Percentiles rank a stretch among this genome's conserved stretches.
Evolutionary conservation across 2,888 invertebrate species (phyloP).

Genomic region (Atherix ibis): DNA sequence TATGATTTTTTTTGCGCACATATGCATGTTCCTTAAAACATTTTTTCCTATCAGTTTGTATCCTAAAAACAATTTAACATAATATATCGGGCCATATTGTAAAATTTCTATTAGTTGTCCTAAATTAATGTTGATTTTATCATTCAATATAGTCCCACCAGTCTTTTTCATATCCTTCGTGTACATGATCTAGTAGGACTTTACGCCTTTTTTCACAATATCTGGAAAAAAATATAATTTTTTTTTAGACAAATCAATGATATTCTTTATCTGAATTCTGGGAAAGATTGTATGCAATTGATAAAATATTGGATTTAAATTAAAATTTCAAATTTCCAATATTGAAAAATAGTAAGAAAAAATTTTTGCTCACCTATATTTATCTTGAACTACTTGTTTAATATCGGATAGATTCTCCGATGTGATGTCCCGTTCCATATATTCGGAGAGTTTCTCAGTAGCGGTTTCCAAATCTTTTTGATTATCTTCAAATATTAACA

Average conservation of each 20-base stretch:
- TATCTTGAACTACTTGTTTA: slow-evolving; percentile 97
- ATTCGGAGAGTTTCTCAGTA: slow-evolving; percentile 93
- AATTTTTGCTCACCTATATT: slow-evolving; percentile 57
- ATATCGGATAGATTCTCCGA: slow-evolving; percentile 93
- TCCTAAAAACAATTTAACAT: too few relatives aligned
- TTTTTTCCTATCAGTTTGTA: too few relatives aligned
- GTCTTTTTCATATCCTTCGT: slow-evolving; percentile 97
- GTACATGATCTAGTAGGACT: slow-evolving; percentile 90
- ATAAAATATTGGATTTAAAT: neutral
- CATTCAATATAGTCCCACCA: slow-evolving; percentile 93
- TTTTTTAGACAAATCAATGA: too few relatives aligned
- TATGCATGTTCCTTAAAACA: too few relatives aligned
- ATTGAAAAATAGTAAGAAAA: slow-evolving; percentile 39
- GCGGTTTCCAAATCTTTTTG: slow-evolving; percentile 96
- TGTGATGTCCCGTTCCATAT: slow-evolving; percentile 94
- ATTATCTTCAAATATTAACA: slow-evolving; percentile 97
- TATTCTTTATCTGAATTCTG: too few relatives aligned
- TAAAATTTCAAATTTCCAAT: slow-evolving; percentile 45
- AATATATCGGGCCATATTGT: too few relatives aligned
- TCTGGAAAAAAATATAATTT: slow-evolving; percentile 44
- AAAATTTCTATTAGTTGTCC: too few relatives aligned
- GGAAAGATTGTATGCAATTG: slow-evolving; percentile 3
- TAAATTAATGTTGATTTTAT: slow-evolving; percentile 17
- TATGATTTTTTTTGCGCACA: too few relatives aligned
- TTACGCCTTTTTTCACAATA: slow-evolving; percentile 96